phyloP scores from a whole-genome alignment of 1,140 invertebrate genomes.

The Brachionus angularis region DNA sequence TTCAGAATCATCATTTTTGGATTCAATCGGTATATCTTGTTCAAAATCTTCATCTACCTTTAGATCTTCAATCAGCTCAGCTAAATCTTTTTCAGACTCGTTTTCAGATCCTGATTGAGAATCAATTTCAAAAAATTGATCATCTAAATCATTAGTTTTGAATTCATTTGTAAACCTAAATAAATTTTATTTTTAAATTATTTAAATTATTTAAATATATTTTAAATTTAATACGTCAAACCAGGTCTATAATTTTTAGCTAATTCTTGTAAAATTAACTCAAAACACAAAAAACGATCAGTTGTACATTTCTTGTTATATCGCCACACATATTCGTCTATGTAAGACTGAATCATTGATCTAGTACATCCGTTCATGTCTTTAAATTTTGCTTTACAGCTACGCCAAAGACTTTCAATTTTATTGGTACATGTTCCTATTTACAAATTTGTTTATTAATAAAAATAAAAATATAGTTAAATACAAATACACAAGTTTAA shows the following conservation, averaged over 20 bases:
- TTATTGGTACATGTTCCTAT: constrained; percentile 2
- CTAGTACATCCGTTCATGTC: constrained; percentile 1
- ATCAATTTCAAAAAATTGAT: not conserved
- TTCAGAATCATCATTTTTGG: too few species aligned
- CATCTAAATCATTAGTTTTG: not conserved
- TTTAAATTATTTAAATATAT: not conserved
- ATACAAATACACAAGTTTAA: too few species aligned
- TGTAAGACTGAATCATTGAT: constrained; percentile 2
- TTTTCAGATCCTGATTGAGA: not conserved
- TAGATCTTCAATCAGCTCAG: not conserved
- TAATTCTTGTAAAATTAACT: not conserved
- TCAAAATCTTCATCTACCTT: not conserved
- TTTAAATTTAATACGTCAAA: not conserved
- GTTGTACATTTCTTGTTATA: not conserved
- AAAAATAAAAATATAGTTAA: too few species aligned
- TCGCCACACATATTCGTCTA: constrained; percentile 3
- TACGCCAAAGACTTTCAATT: constrained; percentile 2
- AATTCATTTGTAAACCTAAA: not conserved
- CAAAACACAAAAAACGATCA: not conserved
- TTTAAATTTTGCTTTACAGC: not conserved
- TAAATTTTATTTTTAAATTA: not conserved
- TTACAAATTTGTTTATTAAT: too few species aligned
- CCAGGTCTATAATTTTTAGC: not conserved
- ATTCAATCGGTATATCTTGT: not conserved
- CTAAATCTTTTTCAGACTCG: not conserved